A percentile compares a stretch with the other conserved stretches of the same genome.
Evolutionary conservation across 2,888 invertebrate genomes (phyloP).

Genomic region (Melanostoma mellinum): DNA sequence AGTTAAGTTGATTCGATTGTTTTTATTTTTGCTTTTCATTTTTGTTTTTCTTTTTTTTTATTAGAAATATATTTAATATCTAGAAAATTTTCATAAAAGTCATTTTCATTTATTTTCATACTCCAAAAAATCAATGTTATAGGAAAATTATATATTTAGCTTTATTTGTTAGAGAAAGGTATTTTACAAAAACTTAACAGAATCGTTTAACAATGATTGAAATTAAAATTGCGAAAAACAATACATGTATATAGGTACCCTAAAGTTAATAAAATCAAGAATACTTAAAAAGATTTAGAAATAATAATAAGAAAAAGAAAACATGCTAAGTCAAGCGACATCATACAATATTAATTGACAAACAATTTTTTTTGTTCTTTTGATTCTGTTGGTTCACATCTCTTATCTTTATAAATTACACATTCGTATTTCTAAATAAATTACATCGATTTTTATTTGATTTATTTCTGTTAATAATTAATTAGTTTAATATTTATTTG

Average conservation of each 20-base stretch:
- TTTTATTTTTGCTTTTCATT: slow-evolving; percentile 12
- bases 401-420: slow-evolving; percentile 55
- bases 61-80: slow-evolving; percentile 62
- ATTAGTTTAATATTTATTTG: neutral
- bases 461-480: neutral
- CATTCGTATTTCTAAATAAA: slow-evolving; percentile 60
- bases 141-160: slow-evolving; percentile 1
- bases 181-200: slow-evolving; percentile 20
- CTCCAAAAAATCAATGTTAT: slow-evolving; percentile 4
- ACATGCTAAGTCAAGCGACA: slow-evolving; percentile 24
- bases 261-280: neutral
- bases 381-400: slow-evolving; percentile 25
- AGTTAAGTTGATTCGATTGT: slow-evolving; percentile 57
- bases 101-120: slow-evolving; percentile 20
- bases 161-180: neutral
- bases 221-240: neutral
- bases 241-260: neutral
- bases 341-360: slow-evolving; percentile 62
- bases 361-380: slow-evolving; percentile 39
- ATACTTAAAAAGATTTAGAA: neutral
- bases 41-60: slow-evolving; percentile 5
- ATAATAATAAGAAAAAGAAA: no score
- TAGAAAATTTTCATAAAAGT: slow-evolving; percentile 65
- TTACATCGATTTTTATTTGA: slow-evolving; percentile 31
- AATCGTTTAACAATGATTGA: neutral